phyloP scores from a whole-genome alignment of 2,113 vertebrate genomes.

The Rhizomys pruinosus region DNA sequence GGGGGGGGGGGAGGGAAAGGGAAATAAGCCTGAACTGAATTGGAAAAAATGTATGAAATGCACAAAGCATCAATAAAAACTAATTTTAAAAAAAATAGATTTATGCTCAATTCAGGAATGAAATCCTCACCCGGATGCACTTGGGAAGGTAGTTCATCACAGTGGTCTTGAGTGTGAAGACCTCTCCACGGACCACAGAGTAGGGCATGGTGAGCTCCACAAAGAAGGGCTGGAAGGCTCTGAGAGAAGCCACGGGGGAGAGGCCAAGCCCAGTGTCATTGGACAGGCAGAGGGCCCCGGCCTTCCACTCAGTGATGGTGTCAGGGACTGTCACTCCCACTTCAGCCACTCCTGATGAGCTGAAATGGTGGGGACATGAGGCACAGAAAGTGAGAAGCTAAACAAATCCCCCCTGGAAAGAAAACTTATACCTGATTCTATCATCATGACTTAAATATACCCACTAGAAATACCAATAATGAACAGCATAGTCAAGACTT shows the following conservation, averaged over 20 bases:
- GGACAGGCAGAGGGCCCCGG: conserved; percentile 90
- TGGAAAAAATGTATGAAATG: too few species aligned
- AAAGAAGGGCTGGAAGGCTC: conserved; percentile 93
- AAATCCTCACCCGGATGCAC: conserved; percentile 90
- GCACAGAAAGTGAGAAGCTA: neutral
- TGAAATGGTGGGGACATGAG: conserved; percentile 67
- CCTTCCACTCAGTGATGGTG: conserved; percentile 94
- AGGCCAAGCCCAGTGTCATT: conserved; percentile 88
- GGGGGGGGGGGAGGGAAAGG: too few species aligned
- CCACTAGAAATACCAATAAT: conserved; percentile 2
- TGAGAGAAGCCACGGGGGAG: conserved; percentile 86
- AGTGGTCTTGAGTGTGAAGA: conserved; percentile 91
- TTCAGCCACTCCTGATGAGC: conserved; percentile 85
- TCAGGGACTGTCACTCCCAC: conserved; percentile 88
- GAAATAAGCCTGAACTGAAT: too few species aligned
- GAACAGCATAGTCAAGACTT: neutral
- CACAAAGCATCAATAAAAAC: too few species aligned
- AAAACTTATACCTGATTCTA: neutral
- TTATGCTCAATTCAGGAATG: neutral
- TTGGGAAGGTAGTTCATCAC: conserved; percentile 90
- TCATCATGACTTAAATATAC: neutral
- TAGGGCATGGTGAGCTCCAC: conserved; percentile 92
- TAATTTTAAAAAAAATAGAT: too few species aligned
- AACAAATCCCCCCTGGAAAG: neutral
- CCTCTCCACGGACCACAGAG: conserved; percentile 91